These are phyloP conservation scores for Mimumesa dahlbomi DNA, from an alignment of 2,888 invertebrate genomes.

Conservation along the genomic window DNA sequence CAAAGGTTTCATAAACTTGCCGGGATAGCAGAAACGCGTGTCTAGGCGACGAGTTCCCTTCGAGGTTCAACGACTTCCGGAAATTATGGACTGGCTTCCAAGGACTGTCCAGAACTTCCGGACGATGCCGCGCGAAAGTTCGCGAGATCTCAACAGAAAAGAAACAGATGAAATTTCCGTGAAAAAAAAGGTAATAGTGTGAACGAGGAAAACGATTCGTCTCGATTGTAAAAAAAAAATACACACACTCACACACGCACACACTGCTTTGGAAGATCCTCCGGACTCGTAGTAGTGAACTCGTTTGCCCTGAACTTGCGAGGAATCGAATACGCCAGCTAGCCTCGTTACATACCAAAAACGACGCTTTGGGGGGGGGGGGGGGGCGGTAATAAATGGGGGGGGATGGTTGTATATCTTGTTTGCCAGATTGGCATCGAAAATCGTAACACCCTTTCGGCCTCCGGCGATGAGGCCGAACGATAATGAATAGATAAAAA, in stretches of 20 bases:
- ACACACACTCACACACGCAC: not conserved
- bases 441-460: slow-evolving; percentile 45
- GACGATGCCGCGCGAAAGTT: not conserved
- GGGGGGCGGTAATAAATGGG: not conserved
- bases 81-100: slow-evolving; percentile 42
- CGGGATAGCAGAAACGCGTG: no score
- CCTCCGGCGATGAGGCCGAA: slow-evolving; percentile 50
- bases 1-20: slow-evolving; percentile 22
- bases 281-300: slow-evolving; percentile 25
- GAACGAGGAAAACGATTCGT: not conserved
- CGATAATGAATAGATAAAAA: slow-evolving; percentile 63
- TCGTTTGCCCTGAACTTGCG: slow-evolving; percentile 16
- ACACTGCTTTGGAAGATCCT: slow-evolving; percentile 29
- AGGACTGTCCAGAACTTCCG: slow-evolving; percentile 51
- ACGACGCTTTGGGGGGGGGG: slow-evolving; percentile 4
- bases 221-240: not conserved
- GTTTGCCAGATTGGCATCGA: slow-evolving; percentile 28
- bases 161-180: no score
- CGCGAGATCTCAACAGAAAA: not conserved
- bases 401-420: slow-evolving; percentile 12
- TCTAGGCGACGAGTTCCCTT: not conserved
- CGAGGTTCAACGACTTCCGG: slow-evolving; percentile 10
- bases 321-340: slow-evolving; percentile 51
- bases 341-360: slow-evolving; percentile 42
- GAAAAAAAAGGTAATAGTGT: no score